Conservation (phyloP, 2,888 invertebrate genomes). For the Caenorhabditis afra region DNA sequence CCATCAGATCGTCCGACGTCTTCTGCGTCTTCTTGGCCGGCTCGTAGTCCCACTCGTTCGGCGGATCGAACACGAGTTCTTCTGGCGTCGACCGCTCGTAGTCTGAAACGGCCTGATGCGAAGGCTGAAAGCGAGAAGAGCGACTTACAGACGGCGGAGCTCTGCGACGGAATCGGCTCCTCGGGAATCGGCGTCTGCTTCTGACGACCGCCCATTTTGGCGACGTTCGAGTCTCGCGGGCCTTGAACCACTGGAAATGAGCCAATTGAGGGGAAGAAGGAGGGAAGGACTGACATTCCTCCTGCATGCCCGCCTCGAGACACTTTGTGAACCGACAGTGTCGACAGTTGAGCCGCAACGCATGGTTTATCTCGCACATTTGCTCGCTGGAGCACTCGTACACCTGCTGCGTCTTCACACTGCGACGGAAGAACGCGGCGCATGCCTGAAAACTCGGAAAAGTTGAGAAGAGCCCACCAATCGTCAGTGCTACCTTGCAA, state of each 20-base stretch:
- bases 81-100: conserved; percentile 7
- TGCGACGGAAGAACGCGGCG: conserved; percentile 57
- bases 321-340: conserved; percentile 48
- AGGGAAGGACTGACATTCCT: conserved; percentile 42
- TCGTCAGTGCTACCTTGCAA: conserved; percentile 45
- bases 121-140: not conserved
- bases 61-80: not conserved
- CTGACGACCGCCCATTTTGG: not conserved
- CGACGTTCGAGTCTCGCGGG: not conserved
- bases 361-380: conserved; percentile 40
- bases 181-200: not conserved
- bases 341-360: conserved; percentile 42
- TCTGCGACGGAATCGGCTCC: not conserved
- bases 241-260: conserved; percentile 52
- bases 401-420: conserved; percentile 23
- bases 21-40: conserved; percentile 8
- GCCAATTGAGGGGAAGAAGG: not conserved
- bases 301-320: conserved; percentile 43
- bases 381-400: conserved; percentile 21
- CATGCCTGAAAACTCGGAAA: conserved; percentile 52
- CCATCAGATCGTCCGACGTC: conserved; percentile 28
- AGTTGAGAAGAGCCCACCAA: not conserved
- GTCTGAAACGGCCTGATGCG: conserved; percentile 4
- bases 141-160: conserved; percentile 9
- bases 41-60: conserved; percentile 10